Conservation (phyloP, 2,113 vertebrate species). For the Tamias sibiricus region DNA sequence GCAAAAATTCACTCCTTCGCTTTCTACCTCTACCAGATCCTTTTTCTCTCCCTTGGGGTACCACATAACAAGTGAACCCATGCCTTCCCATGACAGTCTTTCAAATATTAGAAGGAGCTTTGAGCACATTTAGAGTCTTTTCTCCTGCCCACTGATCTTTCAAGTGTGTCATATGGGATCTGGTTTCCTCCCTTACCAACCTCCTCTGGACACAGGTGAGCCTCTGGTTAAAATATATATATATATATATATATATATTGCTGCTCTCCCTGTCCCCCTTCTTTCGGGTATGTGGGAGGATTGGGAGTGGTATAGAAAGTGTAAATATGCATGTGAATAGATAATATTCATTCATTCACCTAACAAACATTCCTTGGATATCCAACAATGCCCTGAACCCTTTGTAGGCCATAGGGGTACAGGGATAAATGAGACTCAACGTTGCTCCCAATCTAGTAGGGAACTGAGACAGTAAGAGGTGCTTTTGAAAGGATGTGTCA, state of each 20-base stretch:
- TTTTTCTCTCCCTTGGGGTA: not conserved
- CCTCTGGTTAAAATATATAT: no score
- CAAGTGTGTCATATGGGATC: not conserved
- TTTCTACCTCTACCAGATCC: not conserved
- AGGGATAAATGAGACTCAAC: not conserved
- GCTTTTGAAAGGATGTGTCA: constrained; percentile 12
- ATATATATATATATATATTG: no score
- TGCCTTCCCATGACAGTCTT: not conserved
- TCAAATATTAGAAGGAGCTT: constrained; percentile 18
- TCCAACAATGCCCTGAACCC: not conserved
- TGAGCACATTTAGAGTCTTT: not conserved
- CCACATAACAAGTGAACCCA: not conserved
- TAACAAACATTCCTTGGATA: not conserved
- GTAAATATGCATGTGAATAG: not conserved
- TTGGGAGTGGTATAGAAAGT: not conserved
- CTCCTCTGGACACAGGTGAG: not conserved
- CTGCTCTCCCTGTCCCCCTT: not conserved
- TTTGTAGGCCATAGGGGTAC: not conserved
- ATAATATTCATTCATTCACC: not conserved
- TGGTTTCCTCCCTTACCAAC: not conserved
- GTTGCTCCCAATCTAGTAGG: not conserved
- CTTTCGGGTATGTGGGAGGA: not conserved
- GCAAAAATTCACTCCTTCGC: not conserved
- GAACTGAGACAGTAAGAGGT: not conserved
- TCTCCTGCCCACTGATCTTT: not conserved